Conservation (phyloP, 2,797 vertebrate species). For the Acridotheres tristis region DNA sequence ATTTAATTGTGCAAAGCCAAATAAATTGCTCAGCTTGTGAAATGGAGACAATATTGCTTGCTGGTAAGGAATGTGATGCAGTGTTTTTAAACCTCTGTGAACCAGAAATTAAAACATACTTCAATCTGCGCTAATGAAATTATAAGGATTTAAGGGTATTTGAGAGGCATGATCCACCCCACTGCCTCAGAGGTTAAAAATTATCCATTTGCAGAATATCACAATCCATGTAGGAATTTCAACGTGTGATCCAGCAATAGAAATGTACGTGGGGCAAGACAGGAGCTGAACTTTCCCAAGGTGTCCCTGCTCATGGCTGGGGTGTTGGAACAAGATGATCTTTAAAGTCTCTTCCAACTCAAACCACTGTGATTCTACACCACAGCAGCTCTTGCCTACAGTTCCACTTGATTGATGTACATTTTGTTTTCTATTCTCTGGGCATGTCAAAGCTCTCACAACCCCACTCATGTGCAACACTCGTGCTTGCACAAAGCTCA, state of each 20-base stretch:
- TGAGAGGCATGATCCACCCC: background rate
- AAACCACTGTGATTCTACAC: background rate
- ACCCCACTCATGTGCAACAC: background rate
- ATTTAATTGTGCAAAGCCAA: background rate
- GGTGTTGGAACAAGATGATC: background rate
- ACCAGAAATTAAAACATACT: background rate
- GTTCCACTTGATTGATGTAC: background rate
- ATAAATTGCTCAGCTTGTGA: background rate
- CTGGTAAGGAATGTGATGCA: background rate
- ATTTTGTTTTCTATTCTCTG: background rate
- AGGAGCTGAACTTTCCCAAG: background rate
- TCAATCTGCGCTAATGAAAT: background rate
- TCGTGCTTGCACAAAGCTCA: rapidly evolving
- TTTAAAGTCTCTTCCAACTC: background rate
- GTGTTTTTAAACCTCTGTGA: background rate
- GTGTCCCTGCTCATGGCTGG: background rate
- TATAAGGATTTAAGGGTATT: background rate
- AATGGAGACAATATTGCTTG: background rate
- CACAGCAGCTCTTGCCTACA: background rate
- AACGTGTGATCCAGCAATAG: background rate
- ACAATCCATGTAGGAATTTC: background rate
- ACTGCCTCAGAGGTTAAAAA: background rate
- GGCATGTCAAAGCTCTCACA: background rate
- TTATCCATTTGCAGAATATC: background rate
- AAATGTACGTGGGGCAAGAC: background rate